Evolutionary conservation across 2,797 vertebrate genomes (phyloP).

Genomic region (Enteromius paludinosus): DNA sequence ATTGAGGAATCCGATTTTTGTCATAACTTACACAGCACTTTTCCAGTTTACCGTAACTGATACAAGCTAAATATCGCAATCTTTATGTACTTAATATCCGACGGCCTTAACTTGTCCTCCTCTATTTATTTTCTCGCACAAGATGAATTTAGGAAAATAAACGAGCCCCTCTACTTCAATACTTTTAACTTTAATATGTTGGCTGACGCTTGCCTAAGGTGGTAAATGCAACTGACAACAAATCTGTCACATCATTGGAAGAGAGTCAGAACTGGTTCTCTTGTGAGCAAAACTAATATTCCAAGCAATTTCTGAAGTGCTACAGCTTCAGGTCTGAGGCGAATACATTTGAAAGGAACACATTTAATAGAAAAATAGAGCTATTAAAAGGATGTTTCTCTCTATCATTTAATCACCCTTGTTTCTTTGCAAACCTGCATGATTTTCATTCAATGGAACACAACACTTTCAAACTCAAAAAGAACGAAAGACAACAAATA

Average conservation of each 20-base stretch:
- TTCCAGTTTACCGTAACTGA: constrained; percentile 50
- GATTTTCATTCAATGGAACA: background rate
- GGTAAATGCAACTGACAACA: constrained; percentile 28
- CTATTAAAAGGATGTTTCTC: background rate
- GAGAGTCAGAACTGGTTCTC: constrained; percentile 31
- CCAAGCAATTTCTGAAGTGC: background rate
- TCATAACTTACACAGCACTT: constrained; percentile 61
- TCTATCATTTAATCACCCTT: background rate
- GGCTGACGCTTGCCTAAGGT: constrained; percentile 25
- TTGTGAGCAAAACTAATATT: constrained; percentile 37
- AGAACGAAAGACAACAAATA: background rate
- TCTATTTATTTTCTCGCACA: constrained; percentile 36
- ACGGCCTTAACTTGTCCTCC: constrained; percentile 25
- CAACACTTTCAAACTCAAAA: background rate
- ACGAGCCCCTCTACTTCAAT: constrained; percentile 38
- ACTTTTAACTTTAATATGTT: constrained; percentile 48
- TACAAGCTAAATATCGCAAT: constrained; percentile 49
- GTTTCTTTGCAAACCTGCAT: background rate
- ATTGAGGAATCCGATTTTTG: constrained; percentile 59
- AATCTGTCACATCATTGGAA: constrained; percentile 30
- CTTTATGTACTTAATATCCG: constrained; percentile 49
- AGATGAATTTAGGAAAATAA: constrained; percentile 46
- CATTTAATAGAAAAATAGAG: background rate
- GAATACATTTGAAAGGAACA: background rate
- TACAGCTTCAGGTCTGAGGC: constrained; percentile 9